Evolutionary conservation across 2,113 vertebrate genomes (phyloP).

Genomic region (Boulengeromyrus knoepffleri): DNA sequence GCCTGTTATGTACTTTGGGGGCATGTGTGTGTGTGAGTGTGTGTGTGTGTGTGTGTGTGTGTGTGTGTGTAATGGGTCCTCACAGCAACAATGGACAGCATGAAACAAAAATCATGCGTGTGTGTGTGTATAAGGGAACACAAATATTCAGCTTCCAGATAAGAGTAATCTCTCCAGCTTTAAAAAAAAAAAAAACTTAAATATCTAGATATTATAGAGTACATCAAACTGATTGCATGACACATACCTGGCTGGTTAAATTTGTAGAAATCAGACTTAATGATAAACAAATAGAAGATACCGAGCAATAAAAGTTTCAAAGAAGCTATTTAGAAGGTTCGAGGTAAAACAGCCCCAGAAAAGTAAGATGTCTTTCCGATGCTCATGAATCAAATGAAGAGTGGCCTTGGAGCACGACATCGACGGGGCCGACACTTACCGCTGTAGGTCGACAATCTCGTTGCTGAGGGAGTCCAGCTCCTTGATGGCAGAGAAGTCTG

Average conservation of each 20-base stretch:
- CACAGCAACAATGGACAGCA: neutral
- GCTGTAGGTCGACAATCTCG: slow-evolving; percentile 93
- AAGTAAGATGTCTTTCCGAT: neutral
- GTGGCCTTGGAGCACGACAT: neutral
- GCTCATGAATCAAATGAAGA: neutral
- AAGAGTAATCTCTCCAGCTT: neutral
- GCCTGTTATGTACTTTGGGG: neutral
- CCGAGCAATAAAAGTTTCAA: neutral
- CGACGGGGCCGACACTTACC: slow-evolving; percentile 52
- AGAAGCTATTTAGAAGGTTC: neutral
- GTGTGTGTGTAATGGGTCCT: neutral
- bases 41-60: too few relatives aligned
- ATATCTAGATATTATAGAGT: neutral
- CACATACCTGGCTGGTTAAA: neutral
- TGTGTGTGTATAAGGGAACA: neutral
- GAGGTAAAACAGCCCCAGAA: neutral
- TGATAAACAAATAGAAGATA: neutral
- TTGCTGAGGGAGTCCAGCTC: slow-evolving; percentile 94
- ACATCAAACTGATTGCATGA: neutral
- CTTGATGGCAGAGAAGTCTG: slow-evolving; percentile 98
- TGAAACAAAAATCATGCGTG: neutral
- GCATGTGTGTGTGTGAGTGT: too few relatives aligned
- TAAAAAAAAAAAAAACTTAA: neutral
- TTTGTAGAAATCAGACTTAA: neutral
- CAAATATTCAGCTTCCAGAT: neutral